These are phyloP conservation scores for Hipparchia sbordonii DNA, from an alignment of 2,888 invertebrate genomes.

Conservation along the genomic window DNA sequence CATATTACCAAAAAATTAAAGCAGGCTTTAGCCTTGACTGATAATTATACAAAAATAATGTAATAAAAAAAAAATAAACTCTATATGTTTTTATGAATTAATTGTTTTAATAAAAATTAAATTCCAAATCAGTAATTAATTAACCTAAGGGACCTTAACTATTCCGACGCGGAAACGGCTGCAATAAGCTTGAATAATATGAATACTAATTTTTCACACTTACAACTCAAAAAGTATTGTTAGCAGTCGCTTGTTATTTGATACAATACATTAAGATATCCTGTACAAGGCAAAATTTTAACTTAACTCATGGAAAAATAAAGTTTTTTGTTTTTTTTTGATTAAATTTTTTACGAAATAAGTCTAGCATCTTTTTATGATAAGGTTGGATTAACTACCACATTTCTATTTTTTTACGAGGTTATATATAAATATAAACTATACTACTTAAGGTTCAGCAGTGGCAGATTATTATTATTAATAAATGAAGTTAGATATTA, in stretches of 20 bases:
- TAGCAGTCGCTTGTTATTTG: background rate
- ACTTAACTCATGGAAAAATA: too few species aligned
- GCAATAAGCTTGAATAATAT: conserved; percentile 9
- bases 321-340: too few species aligned
- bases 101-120: background rate
- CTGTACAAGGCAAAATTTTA: too few species aligned
- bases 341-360: too few species aligned
- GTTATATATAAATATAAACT: too few species aligned
- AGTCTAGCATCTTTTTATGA: too few species aligned
- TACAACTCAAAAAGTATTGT: background rate
- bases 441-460: background rate
- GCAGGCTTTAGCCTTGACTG: too few species aligned
- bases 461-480: background rate
- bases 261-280: background rate
- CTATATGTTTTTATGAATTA: background rate
- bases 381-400: too few species aligned
- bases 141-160: conserved; percentile 26
- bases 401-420: too few species aligned
- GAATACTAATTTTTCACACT: conserved; percentile 15
- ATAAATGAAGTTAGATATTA: background rate
- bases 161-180: conserved; percentile 19
- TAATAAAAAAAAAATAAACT: too few species aligned
- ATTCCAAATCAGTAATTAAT: conserved; percentile 18
- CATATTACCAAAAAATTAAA: too few species aligned
- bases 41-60: too few species aligned